These are phyloP conservation scores for Artibeus jamaicensis DNA, from an alignment of 2,797 vertebrate genomes.

Conservation along the genomic window DNA sequence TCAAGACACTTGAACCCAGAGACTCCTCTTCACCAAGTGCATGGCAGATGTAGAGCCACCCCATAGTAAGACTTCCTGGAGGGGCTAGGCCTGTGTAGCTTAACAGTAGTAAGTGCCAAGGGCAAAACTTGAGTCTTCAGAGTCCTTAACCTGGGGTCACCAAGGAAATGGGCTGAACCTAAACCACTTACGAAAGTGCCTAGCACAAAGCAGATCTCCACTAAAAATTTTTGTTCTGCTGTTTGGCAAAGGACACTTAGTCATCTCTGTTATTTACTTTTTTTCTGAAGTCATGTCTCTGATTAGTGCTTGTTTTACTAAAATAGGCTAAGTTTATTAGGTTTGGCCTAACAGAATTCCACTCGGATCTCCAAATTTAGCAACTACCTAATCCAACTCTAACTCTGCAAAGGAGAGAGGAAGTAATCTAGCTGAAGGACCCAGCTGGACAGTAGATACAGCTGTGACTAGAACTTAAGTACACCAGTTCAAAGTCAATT, in stretches of 20 bases:
- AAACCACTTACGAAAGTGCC: not conserved
- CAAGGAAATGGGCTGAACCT: not conserved
- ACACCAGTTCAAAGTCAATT: not conserved
- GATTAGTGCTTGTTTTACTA: not conserved
- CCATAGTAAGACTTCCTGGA: not conserved
- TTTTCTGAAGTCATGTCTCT: not conserved
- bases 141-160: not conserved
- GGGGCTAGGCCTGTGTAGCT: not conserved
- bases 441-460: not conserved
- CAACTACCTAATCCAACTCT: not conserved
- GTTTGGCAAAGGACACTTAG: not conserved
- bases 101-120: not conserved
- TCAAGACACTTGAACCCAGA: not conserved
- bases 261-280: not conserved
- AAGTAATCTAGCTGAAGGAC: not conserved
- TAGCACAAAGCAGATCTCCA: not conserved
- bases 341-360: not conserved
- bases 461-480: not conserved
- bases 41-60: not conserved
- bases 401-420: conserved; percentile 2
- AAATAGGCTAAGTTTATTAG: not conserved
- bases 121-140: not conserved
- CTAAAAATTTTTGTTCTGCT: not conserved
- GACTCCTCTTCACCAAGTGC: not conserved
- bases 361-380: not conserved